Percentiles rank a stretch among this genome's conserved stretches.
Conservation (phyloP, 2,113 vertebrate species). For the Cololabis saira region DNA sequence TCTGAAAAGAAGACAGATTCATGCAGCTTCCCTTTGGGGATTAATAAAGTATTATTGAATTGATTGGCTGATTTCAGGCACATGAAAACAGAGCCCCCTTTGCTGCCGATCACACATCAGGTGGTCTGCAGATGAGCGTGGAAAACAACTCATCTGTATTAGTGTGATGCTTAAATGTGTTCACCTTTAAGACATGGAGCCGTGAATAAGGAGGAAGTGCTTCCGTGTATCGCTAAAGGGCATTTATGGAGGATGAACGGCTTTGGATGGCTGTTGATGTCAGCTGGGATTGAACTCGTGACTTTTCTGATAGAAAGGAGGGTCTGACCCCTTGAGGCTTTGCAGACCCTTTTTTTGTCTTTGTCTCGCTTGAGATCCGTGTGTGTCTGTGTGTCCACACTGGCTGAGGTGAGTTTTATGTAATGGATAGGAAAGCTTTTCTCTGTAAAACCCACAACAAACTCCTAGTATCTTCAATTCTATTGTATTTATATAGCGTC, state of each 20-base stretch:
- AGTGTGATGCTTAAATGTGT: conserved; percentile 6
- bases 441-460: too few species aligned
- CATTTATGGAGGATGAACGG: conserved; percentile 36
- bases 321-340: conserved; percentile 32
- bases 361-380: too few species aligned
- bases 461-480: too few species aligned
- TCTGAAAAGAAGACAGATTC: too few species aligned
- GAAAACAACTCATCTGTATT: not conserved
- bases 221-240: conserved; percentile 21
- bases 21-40: too few species aligned
- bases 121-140: not conserved
- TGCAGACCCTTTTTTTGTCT: conserved; percentile 18
- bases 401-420: too few species aligned
- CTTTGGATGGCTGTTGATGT: conserved; percentile 46
- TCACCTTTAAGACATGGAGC: conserved; percentile 24
- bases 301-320: conserved; percentile 58
- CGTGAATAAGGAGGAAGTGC: conserved; percentile 24
- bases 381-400: too few species aligned
- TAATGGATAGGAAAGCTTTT: too few species aligned
- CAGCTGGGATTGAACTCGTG: conserved; percentile 28
- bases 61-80: conserved; percentile 6
- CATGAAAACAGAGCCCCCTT: not conserved
- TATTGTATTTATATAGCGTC: too few species aligned
- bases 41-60: too few species aligned
- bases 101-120: not conserved